phyloP scores from a whole-genome alignment of 2,797 vertebrate genomes.

The Siniperca scherzeri region DNA sequence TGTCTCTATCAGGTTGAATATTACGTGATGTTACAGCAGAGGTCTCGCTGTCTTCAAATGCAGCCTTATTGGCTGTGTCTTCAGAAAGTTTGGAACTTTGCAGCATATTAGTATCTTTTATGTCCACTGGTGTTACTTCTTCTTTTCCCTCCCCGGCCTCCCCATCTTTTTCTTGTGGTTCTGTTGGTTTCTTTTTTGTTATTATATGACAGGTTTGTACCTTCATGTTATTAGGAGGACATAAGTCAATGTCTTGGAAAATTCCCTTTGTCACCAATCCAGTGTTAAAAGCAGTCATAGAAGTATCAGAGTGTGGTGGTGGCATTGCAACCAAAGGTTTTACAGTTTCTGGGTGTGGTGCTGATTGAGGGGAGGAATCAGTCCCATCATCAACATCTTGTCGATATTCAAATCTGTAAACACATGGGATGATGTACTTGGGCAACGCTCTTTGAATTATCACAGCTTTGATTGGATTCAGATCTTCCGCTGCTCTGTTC shows the following conservation, averaged over 20 bases:
- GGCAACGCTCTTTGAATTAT: conserved; percentile 35
- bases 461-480: neutral
- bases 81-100: conserved; percentile 24
- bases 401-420: conserved; percentile 34
- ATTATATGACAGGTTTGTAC: neutral
- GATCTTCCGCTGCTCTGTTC: neutral
- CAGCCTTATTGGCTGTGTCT: neutral
- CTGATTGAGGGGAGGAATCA: conserved; percentile 21
- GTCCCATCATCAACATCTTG: conserved; percentile 23
- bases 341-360: conserved; percentile 2
- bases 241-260: neutral
- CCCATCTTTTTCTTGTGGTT: conserved; percentile 1
- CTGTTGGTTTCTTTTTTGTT: neutral
- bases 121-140: conserved; percentile 7
- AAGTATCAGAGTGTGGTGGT: conserved; percentile 2
- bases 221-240: neutral
- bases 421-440: conserved; percentile 63
- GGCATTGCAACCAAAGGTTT: conserved; percentile 1
- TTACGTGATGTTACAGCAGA: conserved; percentile 7
- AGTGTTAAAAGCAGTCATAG: neutral
- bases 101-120: neutral
- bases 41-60: conserved; percentile 25
- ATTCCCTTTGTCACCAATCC: neutral
- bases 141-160: conserved; percentile 11
- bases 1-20: conserved; percentile 30